phyloP scores from a whole-genome alignment of 2,888 invertebrate genomes.

The Melangyna quadrimaculata region DNA sequence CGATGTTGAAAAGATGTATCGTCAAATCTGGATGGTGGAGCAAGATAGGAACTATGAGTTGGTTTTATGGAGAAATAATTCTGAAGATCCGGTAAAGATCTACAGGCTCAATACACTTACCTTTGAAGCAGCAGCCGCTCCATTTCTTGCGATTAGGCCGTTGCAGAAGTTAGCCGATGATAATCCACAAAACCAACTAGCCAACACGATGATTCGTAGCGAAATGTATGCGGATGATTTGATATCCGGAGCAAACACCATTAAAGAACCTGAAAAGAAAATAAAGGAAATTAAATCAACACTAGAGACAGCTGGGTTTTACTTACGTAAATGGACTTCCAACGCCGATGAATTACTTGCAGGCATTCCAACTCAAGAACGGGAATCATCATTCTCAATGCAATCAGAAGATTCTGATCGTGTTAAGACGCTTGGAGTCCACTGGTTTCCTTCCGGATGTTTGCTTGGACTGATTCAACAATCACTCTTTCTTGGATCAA shows the following conservation, averaged over 20 bases:
- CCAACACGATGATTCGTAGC: not conserved
- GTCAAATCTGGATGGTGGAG: conserved; percentile 52
- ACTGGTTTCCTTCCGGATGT: not conserved
- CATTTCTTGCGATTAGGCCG: conserved; percentile 60
- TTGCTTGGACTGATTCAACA: no score
- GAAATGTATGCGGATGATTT: conserved; percentile 61
- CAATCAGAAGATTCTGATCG: not conserved
- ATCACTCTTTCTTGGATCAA: no score
- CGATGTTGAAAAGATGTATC: no score
- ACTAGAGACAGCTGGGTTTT: conserved; percentile 1
- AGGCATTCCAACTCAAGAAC: no score
- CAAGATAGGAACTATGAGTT: conserved; percentile 48
- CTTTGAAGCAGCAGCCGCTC: conserved; percentile 60
- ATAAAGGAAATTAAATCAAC: no score
- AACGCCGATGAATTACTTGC: no score
- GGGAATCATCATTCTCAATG: not conserved
- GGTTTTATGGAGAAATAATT: conserved; percentile 39
- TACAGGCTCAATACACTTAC: conserved; percentile 20
- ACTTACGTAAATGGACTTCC: no score
- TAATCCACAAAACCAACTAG: conserved; percentile 2
- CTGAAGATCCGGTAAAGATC: not conserved
- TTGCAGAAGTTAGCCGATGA: conserved; percentile 44
- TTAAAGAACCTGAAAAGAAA: conserved; percentile 3
- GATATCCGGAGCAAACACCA: conserved; percentile 43
- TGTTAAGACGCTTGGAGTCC: not conserved